phyloP scores from a whole-genome alignment of 2,113 vertebrate species.

The Pelmatolapia mariae region DNA sequence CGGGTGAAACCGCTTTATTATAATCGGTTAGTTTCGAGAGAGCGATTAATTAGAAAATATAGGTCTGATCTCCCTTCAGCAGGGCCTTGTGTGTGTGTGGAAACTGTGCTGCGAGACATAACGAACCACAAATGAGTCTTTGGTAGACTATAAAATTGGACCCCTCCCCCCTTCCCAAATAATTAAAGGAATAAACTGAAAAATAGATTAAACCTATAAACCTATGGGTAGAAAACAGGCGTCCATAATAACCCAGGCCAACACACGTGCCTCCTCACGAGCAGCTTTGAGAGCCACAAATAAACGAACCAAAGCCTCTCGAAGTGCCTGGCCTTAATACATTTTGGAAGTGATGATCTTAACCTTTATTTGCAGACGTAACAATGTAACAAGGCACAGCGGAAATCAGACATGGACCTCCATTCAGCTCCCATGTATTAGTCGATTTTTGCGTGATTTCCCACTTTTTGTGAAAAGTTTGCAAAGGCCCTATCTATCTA shows the following conservation, averaged over 20 bases:
- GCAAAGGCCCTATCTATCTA: not conserved
- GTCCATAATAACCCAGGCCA: not conserved
- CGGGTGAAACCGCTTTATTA: constrained; percentile 15
- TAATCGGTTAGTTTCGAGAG: constrained; percentile 60
- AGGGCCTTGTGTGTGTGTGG: not conserved
- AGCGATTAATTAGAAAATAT: constrained; percentile 60
- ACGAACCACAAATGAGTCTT: not conserved
- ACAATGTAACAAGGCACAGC: not conserved
- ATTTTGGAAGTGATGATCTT: not conserved
- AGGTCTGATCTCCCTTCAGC: constrained; percentile 25
- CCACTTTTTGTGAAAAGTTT: not conserved
- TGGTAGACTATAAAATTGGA: not conserved
- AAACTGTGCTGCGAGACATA: not conserved
- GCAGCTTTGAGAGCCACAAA: not conserved
- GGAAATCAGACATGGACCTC: not conserved
- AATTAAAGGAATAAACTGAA: not conserved
- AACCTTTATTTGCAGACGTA: not conserved
- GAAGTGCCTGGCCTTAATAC: not conserved
- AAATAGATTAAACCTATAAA: not conserved
- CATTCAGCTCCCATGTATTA: not conserved
- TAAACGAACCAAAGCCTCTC: not conserved
- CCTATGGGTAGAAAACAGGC: not conserved
- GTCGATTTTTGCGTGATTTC: not conserved
- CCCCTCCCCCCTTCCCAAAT: not conserved
- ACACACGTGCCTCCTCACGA: not conserved